Percentiles rank a stretch among this genome's conserved stretches.
Evolutionary conservation across 1,140 invertebrate genomes (phyloP).

Genomic region (Neuroterus valhalla): DNA sequence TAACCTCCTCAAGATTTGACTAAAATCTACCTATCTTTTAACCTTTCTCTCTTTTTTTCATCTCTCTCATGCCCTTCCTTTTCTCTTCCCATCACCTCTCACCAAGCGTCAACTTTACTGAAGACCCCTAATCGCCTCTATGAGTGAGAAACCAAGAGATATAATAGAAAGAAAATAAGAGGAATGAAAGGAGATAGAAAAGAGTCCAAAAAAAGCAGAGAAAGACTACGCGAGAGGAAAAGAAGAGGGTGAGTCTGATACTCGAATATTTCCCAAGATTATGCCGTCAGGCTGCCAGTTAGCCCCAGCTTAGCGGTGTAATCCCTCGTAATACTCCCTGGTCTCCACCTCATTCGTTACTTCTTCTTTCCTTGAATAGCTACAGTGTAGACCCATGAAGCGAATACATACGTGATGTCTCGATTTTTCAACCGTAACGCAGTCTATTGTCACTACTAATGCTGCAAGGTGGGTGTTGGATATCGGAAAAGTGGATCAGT

Average conservation of each 20-base stretch:
- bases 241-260: slow-evolving; percentile 32
- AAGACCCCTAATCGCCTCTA: too few relatives aligned
- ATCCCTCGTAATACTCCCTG: slow-evolving; percentile 65
- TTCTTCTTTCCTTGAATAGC: not conserved
- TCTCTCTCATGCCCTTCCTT: too few relatives aligned
- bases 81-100: too few relatives aligned
- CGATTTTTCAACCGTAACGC: not conserved
- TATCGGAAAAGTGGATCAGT: not conserved
- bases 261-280: slow-evolving; percentile 69
- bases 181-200: slow-evolving; percentile 14
- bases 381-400: not conserved
- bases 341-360: slow-evolving; percentile 4
- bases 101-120: too few relatives aligned
- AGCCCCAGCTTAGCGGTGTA: slow-evolving; percentile 68
- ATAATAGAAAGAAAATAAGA: not conserved
- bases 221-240: too few relatives aligned
- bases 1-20: too few relatives aligned
- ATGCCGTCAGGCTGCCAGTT: slow-evolving; percentile 72
- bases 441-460: slow-evolving; percentile 8
- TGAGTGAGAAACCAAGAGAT: too few relatives aligned
- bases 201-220: not conserved
- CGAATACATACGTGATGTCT: not conserved
- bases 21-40: too few relatives aligned
- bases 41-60: too few relatives aligned
- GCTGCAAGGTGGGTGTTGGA: not conserved